Evolutionary conservation across 2,113 vertebrate species (phyloP).

Genomic region (Coreoperca whiteheadi): DNA sequence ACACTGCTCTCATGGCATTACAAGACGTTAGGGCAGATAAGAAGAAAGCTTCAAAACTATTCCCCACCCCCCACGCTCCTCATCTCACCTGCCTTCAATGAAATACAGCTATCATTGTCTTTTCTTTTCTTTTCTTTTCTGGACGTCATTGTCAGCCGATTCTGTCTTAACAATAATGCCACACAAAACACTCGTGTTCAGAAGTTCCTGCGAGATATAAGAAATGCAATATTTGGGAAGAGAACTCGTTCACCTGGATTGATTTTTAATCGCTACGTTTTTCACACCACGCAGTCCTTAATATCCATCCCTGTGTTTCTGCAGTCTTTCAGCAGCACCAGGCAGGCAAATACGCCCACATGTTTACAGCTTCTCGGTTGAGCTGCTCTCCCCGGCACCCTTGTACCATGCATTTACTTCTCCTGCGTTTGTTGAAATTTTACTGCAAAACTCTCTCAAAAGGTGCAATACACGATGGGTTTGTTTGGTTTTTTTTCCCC

Average conservation of each 20-base stretch:
- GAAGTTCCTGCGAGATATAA: slow-evolving; percentile 16
- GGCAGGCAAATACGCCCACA: slow-evolving; percentile 5
- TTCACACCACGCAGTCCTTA: slow-evolving; percentile 25
- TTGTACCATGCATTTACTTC: not conserved
- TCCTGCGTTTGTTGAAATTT: not conserved
- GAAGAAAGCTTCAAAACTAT: slow-evolving; percentile 32
- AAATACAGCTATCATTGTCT: not conserved
- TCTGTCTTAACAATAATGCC: slow-evolving; percentile 11
- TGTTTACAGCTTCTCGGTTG: slow-evolving; percentile 31
- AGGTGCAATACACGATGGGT: slow-evolving; percentile 20
- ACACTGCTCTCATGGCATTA: slow-evolving; percentile 39
- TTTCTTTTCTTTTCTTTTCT: not conserved
- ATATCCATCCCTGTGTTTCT: slow-evolving; percentile 45
- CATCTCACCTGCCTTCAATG: slow-evolving; percentile 29
- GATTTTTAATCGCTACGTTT: not conserved
- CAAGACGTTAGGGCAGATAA: slow-evolving; percentile 16
- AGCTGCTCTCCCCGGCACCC: not conserved
- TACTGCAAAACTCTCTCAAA: slow-evolving; percentile 21
- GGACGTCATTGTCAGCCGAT: not conserved
- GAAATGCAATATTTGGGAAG: slow-evolving; percentile 21
- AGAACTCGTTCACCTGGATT: not conserved
- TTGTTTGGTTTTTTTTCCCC: too few species aligned
- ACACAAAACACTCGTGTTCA: slow-evolving; percentile 5
- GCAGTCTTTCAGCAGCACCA: slow-evolving; percentile 6
- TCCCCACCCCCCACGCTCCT: not conserved